Evolutionary conservation across 2,797 vertebrate species (phyloP).

Genomic region (Hapalemur alaotrensis): DNA sequence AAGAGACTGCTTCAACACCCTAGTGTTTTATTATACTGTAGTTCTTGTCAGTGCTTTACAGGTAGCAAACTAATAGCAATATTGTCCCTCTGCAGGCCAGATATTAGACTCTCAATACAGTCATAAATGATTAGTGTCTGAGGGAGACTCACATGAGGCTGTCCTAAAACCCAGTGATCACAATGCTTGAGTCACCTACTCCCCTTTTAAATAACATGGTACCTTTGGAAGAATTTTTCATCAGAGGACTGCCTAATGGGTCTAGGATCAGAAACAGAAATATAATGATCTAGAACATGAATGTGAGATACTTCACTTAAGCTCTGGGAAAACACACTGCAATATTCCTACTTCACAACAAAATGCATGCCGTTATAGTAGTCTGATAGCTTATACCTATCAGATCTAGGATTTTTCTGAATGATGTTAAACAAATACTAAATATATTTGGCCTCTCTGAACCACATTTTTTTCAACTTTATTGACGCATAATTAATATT

Average conservation of each 20-base stretch:
- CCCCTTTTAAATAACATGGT: not conserved
- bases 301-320: not conserved
- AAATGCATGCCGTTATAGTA: not conserved
- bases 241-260: not conserved
- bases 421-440: not conserved
- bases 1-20: not conserved
- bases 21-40: not conserved
- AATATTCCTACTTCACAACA: not conserved
- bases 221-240: not conserved
- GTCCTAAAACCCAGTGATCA: not conserved
- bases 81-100: not conserved
- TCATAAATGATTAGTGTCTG: not conserved
- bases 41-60: not conserved
- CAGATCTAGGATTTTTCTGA: not conserved
- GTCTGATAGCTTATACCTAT: not conserved
- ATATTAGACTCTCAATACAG: not conserved
- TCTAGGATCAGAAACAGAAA: constrained; percentile 13
- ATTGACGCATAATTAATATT: not conserved
- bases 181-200: not conserved
- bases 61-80: not conserved
- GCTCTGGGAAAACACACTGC: not conserved
- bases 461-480: not conserved
- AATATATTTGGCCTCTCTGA: not conserved
- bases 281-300: not conserved
- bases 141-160: not conserved